phyloP scores from a whole-genome alignment of 1,140 invertebrate species.

The Drosophila bocki region DNA sequence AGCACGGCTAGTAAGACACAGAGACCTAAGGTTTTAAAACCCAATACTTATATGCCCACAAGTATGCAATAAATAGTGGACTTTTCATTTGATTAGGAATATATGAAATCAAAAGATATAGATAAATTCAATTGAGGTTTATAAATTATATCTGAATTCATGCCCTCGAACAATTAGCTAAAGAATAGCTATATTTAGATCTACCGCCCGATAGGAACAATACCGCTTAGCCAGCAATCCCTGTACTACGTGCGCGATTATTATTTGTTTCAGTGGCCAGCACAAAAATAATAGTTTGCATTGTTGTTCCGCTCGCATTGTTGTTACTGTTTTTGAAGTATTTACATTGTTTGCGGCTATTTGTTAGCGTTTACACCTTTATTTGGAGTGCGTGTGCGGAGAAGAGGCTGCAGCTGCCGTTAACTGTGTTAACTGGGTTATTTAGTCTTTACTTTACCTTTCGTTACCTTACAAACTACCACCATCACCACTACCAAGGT shows the following conservation, averaged over 20 bases:
- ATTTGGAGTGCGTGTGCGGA: conserved; percentile 20
- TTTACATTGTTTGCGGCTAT: conserved; percentile 25
- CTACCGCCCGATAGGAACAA: conserved; percentile 1
- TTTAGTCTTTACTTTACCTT: conserved; percentile 26
- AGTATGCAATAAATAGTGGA: not conserved
- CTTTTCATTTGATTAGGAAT: not conserved
- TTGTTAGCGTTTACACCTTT: conserved; percentile 32
- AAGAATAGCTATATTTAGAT: not conserved
- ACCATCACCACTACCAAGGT: conserved; percentile 36
- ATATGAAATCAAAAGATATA: not conserved
- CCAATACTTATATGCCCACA: not conserved
- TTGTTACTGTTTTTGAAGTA: conserved; percentile 10
- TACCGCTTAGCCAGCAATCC: not conserved
- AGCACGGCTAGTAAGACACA: too few relatives aligned
- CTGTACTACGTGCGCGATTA: conserved; percentile 11
- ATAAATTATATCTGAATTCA: not conserved
- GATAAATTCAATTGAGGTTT: not conserved
- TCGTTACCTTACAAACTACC: conserved; percentile 43
- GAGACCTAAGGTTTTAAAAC: not conserved
- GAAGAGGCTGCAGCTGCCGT: conserved; percentile 58
- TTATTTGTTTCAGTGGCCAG: conserved; percentile 26
- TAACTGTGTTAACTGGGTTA: conserved; percentile 41
- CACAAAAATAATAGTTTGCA: conserved; percentile 52
- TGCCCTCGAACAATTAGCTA: too few relatives aligned
- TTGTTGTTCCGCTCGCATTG: conserved; percentile 30